Base-by-base conservation (phyloP, 2,888 invertebrate species). In the Himalopsyche kuldschensis region DNA sequence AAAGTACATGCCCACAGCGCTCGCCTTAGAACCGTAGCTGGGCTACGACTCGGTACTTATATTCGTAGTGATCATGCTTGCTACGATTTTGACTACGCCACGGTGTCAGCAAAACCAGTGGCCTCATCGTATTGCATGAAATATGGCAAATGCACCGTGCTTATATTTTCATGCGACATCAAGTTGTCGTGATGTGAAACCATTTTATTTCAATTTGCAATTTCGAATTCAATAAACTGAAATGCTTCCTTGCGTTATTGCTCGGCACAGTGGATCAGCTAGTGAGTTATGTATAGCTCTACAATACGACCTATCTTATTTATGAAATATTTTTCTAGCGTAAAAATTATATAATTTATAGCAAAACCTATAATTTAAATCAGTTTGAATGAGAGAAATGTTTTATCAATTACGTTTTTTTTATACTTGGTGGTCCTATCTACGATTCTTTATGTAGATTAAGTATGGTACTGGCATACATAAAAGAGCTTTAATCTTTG, bases 191-290 rank as follows among this genome's bases (percentile, higher is more conserved):
- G 75, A 75, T 75, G 75, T 27, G 32, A 17, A 27, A 75, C 75
- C 32, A 75, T 75, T 75, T 75, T 75, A 75, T 75, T 75, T 75
- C 75, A 75, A 75, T 75, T 75, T 75, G 30, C 31, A 30, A n/a
- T 75, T 31, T 32, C 31, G 55, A 55, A 55, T 55, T 55, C 55
- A 55, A 55, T 55, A 55, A 55, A 55, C 55, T 24, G 55, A 55
- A 55, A 55, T 55, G 55, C 55, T 55, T 55, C 55, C 55, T 55
- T 55, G 55, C 55, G 55, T 55, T 55, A 55, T 55, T 55, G 24
- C 55, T 55, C 20, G 8, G 2, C 8, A 24, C 1, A 55, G 55
- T 55, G 55, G 55, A 55, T 55, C 55, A 55, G 55, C 20, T 15
- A 20, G 55, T 55, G 55, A 55, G 20, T 55, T 55, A 55, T 55